Conservation (phyloP, 92 coral and sea anemone species). For the Epizoanthus scotinus region DNA sequence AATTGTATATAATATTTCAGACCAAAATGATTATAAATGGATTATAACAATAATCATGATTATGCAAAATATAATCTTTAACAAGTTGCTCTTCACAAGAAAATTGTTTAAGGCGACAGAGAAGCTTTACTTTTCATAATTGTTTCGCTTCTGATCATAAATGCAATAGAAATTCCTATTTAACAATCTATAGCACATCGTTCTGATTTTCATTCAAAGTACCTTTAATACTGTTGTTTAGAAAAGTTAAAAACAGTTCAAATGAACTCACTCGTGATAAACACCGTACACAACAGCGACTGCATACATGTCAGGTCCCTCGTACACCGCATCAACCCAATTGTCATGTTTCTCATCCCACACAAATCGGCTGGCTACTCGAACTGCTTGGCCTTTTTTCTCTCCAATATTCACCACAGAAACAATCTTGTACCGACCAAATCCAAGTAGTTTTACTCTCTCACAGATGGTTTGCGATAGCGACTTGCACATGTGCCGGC, state of each 20-base stretch:
- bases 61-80: no score
- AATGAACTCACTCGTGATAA: conserved; percentile 67
- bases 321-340: conserved; percentile 83
- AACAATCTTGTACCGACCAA: conserved; percentile 69
- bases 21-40: no score
- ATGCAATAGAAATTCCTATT: no score
- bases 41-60: no score
- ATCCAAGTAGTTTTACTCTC: conserved; percentile 81
- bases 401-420: conserved; percentile 81
- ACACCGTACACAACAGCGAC: conserved; percentile 86
- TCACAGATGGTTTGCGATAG: conserved; percentile 85
- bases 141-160: no score
- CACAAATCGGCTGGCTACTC: conserved; percentile 87
- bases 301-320: conserved; percentile 71
- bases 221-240: background rate
- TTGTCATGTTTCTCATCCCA: conserved; percentile 92
- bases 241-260: background rate
- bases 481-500: conserved; percentile 72
- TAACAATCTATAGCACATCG: no score
- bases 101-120: no score
- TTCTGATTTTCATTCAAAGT: no score
- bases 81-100: no score
- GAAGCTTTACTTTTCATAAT: no score
- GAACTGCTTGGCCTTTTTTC: conserved; percentile 79
- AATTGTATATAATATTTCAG: no score